Base-by-base conservation (phyloP, 1,140 invertebrate species). In the Monochamus saltuarius region DNA sequence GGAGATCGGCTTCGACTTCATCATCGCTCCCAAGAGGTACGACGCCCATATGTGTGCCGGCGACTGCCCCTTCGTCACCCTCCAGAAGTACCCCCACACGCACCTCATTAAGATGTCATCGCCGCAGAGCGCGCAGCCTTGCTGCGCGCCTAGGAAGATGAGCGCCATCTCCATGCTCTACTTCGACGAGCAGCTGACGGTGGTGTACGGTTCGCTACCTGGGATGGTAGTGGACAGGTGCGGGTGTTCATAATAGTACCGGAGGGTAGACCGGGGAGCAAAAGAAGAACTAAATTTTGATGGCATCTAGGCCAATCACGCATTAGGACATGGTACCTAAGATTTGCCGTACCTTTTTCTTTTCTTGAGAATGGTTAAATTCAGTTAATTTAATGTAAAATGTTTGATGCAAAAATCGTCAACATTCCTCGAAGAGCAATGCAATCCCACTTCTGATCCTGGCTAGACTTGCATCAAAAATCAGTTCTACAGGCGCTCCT, bases 1-100 rank as follows among this genome's bases (percentile, higher is more conserved):
- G 66, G 91, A 94, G 64, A 95, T 99, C 72, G 95, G 94, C 9
- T 98, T 96, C 95, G 94, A 98, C 71, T 99, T 95, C 90, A 95
- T 99, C 69, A 94, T 99, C 36, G 95, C 95, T 0, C 97, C 97
- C 0, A 92, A 92, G 69, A 87, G 89, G 64, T 99, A 98, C 79
- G 89, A 97, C 71, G 96, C 97, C 13, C 95, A 95, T 80, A 98
- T 95, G 79, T 99, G 97, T 80, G 89, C 90, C 58, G 97, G 97
- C 2, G 91, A 97, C 69, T 99, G 97, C 81, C 90, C 91, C 0
- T 93, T 89, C 78, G 85, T 89, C 2, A 93, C 96, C 75, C 79
- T 95, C 16, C 91, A 94, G 67, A 88, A 92, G 69, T 90, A 97
- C 76, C 90, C 94, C 1, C 95, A 98, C 77, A 97, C 96, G 16